Base-by-base conservation (phyloP, 2,888 invertebrate genomes). In the Masnerella sp. region DNA sequence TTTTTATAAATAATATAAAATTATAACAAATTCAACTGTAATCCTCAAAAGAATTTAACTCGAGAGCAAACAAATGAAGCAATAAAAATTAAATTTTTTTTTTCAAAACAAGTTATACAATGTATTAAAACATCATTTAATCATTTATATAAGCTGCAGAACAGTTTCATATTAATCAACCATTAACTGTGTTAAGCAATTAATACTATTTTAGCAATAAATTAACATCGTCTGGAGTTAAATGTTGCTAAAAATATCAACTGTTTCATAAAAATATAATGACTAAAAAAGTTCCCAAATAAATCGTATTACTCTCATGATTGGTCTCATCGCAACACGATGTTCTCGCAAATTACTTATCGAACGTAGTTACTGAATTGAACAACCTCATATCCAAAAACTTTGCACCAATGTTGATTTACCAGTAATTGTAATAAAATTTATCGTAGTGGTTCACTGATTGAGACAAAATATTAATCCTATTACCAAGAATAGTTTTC, bases 201-300 rank as follows among this genome's bases (percentile, higher is more conserved):
- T 47, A 47, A 30, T 47, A 47, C 15, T 36, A 52, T 38, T 51
- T 34, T 12, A 52, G 11, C 22, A 34, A 38, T 25, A 52, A 52
- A 36, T 14, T 52, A 52, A 38, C n/a, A 25, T 36, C 15, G 32
- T 25, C 17, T 52, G 36, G 22, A 38, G 2, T 32, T 18, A 34
- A 20, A 38, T 0, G 15, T 25, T 52, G 17, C 51, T 52, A 36
- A 36, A 52, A 36, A 52, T 52, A 52, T 34, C 9, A 38, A 52
- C 15, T 2, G 25, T 36, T 36, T 36, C 20, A 20, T 34, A 22
- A 25, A 30, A 45, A 45, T 15, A 34, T 34, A 34, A 43, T 43
- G 43, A 43, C 25, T 43, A 22, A 43, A 43, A 12, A n/a, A 43
- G 5, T 28, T 14, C n/a, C n/a, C 18, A 32, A 47, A 47, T 3